Percentiles rank a stretch among this genome's conserved stretches.
These are phyloP conservation scores for Agrochola litura DNA, from an alignment of 2,888 invertebrate species.

Conservation along the genomic window DNA sequence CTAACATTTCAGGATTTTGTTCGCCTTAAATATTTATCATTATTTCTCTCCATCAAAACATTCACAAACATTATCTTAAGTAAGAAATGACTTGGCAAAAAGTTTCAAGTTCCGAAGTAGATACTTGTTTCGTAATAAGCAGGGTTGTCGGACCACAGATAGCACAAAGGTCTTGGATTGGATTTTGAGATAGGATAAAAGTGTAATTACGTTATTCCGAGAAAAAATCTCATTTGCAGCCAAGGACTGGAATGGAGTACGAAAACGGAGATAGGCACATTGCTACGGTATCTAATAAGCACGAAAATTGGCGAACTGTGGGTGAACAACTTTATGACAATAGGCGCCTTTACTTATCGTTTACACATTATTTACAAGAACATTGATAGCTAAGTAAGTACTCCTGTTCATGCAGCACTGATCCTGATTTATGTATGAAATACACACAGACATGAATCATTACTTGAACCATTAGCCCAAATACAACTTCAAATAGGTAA, in stretches of 20 bases:
- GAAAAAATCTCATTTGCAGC: constrained; percentile 56
- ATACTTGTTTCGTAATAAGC: constrained; percentile 45
- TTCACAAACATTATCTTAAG: constrained; percentile 28
- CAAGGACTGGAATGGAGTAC: constrained; percentile 35
- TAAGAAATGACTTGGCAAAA: constrained; percentile 40
- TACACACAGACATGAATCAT: constrained; percentile 14
- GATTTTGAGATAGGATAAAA: constrained; percentile 50
- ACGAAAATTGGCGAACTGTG: constrained; percentile 40
- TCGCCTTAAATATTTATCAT: constrained; percentile 14
- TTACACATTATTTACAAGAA: constrained; percentile 14
- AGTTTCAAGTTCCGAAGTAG: constrained; percentile 46
- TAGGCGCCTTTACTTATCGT: constrained; percentile 7
- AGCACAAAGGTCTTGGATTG: constrained; percentile 57
- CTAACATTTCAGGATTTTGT: background rate
- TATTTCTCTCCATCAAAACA: constrained; percentile 28
- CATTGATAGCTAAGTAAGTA: background rate
- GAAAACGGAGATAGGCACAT: constrained; percentile 46
- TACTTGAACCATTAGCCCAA: constrained; percentile 40
- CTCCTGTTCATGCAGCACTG: background rate
- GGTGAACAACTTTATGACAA: constrained; percentile 16
- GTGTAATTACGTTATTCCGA: constrained; percentile 52
- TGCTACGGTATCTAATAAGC: constrained; percentile 49
- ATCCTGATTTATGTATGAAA: constrained; percentile 36
- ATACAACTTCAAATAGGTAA: constrained; percentile 57
- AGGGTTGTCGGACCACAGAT: constrained; percentile 44